Evolutionary conservation across 1,140 invertebrate species (phyloP), one percentile per base, ranked within the genome.

Genomic region (Drosophila willistoni): DNA sequence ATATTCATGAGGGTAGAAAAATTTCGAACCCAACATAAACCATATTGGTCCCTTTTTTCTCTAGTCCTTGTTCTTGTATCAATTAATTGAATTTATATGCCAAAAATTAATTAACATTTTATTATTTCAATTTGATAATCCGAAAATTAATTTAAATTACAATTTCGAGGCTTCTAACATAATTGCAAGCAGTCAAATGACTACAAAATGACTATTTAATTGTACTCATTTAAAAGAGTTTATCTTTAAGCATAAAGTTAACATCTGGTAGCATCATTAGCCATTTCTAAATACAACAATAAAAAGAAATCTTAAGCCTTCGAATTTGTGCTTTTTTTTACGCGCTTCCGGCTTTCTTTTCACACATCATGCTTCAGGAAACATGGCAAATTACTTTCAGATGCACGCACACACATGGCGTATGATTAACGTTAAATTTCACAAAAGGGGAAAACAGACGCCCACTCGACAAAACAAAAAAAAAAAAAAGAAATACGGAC

Each of bases 391-490:
- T 69, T 39, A 60, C 57, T 65, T 17, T 36, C 51, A 47, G 64
- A 70, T 63, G 17, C 68, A 79, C 77, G 44, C 44, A 51, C 44
- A 22, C 44, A 51, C 44, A 77, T 76, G 57, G 68, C 73, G 73
- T 66, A 72, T 79, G 77, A 79, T 63, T 77, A 79, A 77, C 77
- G 73, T 79, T 69, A 77, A 73, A 77, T 79, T 66, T 77, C 65
- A 67, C 73, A 41, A 39, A 36, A 39, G 57, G 34, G 17, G 39
- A 39, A 39, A 39, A 9, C 34, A 12, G 7, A 12, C 14, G 5
- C 57, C 57, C 57, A 34, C 44, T 19, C 44, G 14, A 19, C 29
- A 29, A 29, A 7, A 7, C 5, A 29, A 5, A 6, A 7, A 29
- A 29, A 29, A 7, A 29, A 6, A 7, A 29, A 29, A 0, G 14